Percentiles rank a stretch among this genome's conserved stretches.
Evolutionary conservation across 92 coral and sea anemone genomes (phyloP).

Genomic region (Paragorgia papillata): DNA sequence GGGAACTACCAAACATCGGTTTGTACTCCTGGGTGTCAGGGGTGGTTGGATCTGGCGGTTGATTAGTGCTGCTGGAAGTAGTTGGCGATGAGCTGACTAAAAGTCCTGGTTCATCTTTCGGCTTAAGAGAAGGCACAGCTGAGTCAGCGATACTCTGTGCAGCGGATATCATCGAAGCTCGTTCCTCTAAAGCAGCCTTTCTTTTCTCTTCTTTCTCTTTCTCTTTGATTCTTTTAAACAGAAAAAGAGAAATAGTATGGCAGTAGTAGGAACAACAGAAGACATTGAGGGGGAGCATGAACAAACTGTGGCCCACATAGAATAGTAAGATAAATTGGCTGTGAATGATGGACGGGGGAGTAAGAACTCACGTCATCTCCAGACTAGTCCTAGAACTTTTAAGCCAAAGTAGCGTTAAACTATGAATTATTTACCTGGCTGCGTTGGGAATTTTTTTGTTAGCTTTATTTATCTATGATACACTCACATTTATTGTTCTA

Average conservation of each 20-base stretch:
- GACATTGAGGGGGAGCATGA: slow-evolving; percentile 3
- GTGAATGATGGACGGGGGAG: no score
- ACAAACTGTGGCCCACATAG: no score
- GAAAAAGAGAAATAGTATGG: not conserved
- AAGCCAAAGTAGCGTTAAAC: no score
- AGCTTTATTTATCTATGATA: no score
- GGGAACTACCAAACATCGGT: slow-evolving; percentile 12
- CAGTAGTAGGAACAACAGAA: not conserved
- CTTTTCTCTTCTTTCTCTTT: slow-evolving; percentile 23
- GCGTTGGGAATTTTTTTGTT: no score
- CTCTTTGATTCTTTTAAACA: slow-evolving; percentile 13
- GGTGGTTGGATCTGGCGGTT: not conserved
- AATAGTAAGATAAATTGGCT: no score
- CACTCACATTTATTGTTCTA: no score
- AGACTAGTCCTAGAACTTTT: no score
- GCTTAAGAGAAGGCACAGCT: not conserved
- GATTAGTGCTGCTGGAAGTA: slow-evolving; percentile 1
- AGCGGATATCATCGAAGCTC: not conserved
- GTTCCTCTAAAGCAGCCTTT: slow-evolving; percentile 6
- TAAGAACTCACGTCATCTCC: no score
- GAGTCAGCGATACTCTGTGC: not conserved
- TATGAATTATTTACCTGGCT: no score
- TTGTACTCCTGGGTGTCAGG: not conserved
- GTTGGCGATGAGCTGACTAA: not conserved
- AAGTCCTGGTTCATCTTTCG: not conserved